Base-by-base conservation (phyloP, 92 coral and sea anemone species). In the Epizoanthus illoricatus region DNA sequence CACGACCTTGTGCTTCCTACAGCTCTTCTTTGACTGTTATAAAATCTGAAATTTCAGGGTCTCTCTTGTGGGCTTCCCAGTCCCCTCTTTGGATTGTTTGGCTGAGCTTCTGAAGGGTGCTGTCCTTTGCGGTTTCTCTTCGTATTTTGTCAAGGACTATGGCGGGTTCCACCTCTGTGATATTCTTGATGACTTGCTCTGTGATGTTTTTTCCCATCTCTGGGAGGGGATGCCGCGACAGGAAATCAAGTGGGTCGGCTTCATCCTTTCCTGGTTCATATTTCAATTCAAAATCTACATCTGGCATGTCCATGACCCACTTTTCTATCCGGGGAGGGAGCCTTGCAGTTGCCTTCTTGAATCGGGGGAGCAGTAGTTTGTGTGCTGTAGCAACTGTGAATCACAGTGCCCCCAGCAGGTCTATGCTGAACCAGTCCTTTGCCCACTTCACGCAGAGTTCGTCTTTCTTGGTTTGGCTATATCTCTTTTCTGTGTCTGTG, bases 291-390 rank as follows among this genome's bases (percentile, higher is more conserved):
- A 19, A 91, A 64, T 91, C 86, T 7, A 91, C 89, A 36, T 87
- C 81, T 49, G 87, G 91, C 94, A 90, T 87, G 68, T 55, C 84
- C 94, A 87, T 81, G 4, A 90, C 94, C 88, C 91, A 85, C 63
- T 85, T 91, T 63, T 88, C 88, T 3, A 91, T 89, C 39, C 90
- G 74, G 82, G 95, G 90, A n/a, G 95, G 90, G 39, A 91, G 71
- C 36, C 61, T 80, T 2, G 91, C 75, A 13, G 62, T 91, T 3
- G 84, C 85, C 49, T 89, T 86, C 75, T 91, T 91, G 80, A 91
- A 88, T 28, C 83, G 85, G 15, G 92, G 81, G 58, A 91, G 67
- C 33, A 88, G 71, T 63, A 89, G 92, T n/a, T 91, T 91, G 89
- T 91, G 94, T 75, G 92, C 88, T 63, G 94, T 91, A 16, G 86